These are phyloP conservation scores for Aplysia californica DNA, from an alignment of 1,140 invertebrate species.

Conservation along the genomic window DNA sequence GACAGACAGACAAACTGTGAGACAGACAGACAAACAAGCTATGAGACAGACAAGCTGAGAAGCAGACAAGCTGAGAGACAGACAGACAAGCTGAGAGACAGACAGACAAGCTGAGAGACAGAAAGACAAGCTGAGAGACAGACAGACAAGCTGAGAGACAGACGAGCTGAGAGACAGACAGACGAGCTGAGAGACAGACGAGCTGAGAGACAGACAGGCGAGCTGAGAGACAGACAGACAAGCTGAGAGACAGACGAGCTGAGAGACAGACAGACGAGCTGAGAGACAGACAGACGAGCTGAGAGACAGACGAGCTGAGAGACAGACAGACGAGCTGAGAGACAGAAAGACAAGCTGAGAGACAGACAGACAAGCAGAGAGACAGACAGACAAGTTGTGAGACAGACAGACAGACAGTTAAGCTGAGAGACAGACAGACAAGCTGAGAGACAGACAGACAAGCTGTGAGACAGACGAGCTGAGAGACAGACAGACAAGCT, in stretches of 20 bases:
- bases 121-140: not conserved
- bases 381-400: not conserved
- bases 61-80: not conserved
- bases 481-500: not conserved
- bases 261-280: not conserved
- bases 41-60: not conserved
- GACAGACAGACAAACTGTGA: not conserved
- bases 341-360: not conserved
- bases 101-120: not conserved
- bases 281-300: not conserved
- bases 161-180: not conserved
- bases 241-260: not conserved
- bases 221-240: not conserved
- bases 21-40: not conserved
- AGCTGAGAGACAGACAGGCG: not conserved
- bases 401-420: no score
- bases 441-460: not conserved
- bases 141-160: not conserved
- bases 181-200: not conserved
- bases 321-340: not conserved
- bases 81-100: not conserved
- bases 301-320: not conserved
- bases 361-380: not conserved
- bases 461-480: not conserved
- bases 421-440: not conserved